Percentiles rank a stretch among this genome's conserved stretches.
Conservation (phyloP, 2,113 vertebrate species). For the Asarcornis scutulata region DNA sequence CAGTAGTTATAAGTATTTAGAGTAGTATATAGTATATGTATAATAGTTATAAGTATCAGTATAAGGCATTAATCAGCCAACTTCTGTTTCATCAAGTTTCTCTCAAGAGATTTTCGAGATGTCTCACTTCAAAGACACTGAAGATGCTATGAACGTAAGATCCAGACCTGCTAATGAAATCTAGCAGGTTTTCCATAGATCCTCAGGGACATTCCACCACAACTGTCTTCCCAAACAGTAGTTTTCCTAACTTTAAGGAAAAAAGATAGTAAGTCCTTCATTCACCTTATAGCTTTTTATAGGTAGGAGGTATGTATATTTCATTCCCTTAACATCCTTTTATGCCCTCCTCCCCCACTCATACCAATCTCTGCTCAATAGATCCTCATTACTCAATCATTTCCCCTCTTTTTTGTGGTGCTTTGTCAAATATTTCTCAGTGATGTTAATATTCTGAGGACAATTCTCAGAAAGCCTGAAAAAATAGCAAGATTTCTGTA, state of each 20-base stretch:
- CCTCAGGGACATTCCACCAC: background rate
- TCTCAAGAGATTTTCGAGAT: background rate
- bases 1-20: background rate
- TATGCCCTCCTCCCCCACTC: rapidly evolving
- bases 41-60: no score
- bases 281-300: background rate
- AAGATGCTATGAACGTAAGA: background rate
- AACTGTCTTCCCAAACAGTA: background rate
- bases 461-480: background rate
- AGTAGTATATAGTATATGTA: no score
- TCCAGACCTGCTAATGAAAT: background rate
- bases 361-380: background rate
- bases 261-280: background rate
- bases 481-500: background rate
- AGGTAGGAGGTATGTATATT: background rate
- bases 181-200: background rate
- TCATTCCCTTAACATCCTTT: background rate
- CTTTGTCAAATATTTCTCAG: background rate
- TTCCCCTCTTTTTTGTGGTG: background rate
- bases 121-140: background rate
- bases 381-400: background rate
- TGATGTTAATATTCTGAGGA: background rate
- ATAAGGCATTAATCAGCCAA: background rate
- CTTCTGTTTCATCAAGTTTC: background rate
- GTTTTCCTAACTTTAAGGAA: background rate